Conservation (phyloP, 2,797 vertebrate genomes). For the Tenualosa thibaudeaui region DNA sequence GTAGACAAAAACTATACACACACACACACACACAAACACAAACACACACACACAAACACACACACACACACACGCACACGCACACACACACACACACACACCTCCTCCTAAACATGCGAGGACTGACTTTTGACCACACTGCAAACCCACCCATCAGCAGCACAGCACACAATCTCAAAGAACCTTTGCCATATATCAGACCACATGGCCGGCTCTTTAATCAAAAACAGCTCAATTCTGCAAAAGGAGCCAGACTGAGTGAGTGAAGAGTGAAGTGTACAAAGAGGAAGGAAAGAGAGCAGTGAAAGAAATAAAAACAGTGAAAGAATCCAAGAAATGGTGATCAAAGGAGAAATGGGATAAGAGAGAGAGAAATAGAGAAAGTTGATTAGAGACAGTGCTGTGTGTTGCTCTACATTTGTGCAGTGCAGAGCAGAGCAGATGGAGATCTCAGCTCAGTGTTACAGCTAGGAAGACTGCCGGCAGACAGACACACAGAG, state of each 20-base stretch:
- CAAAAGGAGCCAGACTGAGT: background rate
- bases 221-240: background rate
- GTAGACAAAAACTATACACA: background rate
- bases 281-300: background rate
- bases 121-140: background rate
- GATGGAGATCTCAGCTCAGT: background rate
- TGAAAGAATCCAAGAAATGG: background rate
- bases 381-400: background rate
- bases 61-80: background rate
- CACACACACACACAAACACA: slow-evolving; percentile 17
- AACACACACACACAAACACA: slow-evolving; percentile 31
- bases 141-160: background rate
- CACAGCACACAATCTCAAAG: background rate
- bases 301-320: background rate
- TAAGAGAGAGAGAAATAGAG: too few species aligned
- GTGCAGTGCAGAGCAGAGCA: background rate
- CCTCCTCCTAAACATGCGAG: background rate
- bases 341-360: background rate
- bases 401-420: background rate
- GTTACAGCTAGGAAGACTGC: background rate
- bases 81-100: slow-evolving; percentile 1
- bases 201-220: background rate
- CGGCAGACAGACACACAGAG: background rate
- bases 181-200: background rate
- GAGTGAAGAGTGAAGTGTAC: background rate